Base-by-base conservation (phyloP, 1,140 invertebrate species). In the Diplogasteroides magnus region DNA sequence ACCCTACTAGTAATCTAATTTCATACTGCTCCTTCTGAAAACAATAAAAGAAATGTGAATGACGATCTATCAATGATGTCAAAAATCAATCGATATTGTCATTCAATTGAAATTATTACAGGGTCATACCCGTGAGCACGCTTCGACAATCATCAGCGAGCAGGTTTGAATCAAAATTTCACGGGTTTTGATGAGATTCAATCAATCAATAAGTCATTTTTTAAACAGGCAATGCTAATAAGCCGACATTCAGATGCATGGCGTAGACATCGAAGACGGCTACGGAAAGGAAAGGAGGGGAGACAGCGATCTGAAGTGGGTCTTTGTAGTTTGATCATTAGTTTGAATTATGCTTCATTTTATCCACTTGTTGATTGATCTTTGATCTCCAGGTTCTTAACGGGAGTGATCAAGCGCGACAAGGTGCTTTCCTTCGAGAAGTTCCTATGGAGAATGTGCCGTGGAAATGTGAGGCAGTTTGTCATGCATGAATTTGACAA, bases 401-500 rank as follows among this genome's bases (percentile, higher is more conserved):
- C 87, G 69, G 87, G 87, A 48, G 86, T 87, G 0, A 86, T 88
- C 59, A 78, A 82, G 19, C 87, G 94, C 19, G 94, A 98, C 84
- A 88, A 93, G 68, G 89, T 98, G 72, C 92, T 93, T 13, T 90
- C 93, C 0, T 98, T 98, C 86, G 96, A 98, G 86, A 88, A 94
- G 28, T 94, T 98, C 91, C 83, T 99, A 72, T 98, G 95, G 95
- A 88, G 95, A 74, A 94, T 93, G 25, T 97, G 94, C 80, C n/a
- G n/a, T 19, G 37, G 37, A 48, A 48, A 48, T 6, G 37, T n/a
- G n/a, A n/a, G n/a, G n/a, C n/a, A n/a, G n/a, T n/a, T n/a, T n/a
- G n/a, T n/a, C n/a, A n/a, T n/a, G n/a, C n/a, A n/a, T n/a, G n/a
- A n/a, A n/a, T n/a, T n/a, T n/a, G n/a, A n/a, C n/a, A n/a, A n/a